A percentile compares a stretch with the other conserved stretches of the same genome.
Conservation (phyloP, 1,140 invertebrate genomes). For the Trachelipus rathkii region DNA sequence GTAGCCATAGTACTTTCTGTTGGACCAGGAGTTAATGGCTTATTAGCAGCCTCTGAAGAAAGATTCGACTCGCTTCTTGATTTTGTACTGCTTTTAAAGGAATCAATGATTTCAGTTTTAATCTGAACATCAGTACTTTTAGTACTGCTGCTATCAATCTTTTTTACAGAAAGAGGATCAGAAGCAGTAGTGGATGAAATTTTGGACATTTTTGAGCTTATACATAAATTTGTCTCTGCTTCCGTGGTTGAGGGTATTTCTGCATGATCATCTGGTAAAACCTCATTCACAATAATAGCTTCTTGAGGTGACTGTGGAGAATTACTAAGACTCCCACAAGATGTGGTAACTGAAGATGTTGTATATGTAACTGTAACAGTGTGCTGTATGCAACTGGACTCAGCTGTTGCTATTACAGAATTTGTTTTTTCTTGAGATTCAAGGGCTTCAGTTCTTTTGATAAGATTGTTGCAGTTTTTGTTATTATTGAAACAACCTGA, state of each 20-base stretch:
- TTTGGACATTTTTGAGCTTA: neutral
- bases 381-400: conserved; percentile 33
- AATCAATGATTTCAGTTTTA: conserved; percentile 25
- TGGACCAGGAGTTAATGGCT: conserved; percentile 41
- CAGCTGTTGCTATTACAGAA: conserved; percentile 29
- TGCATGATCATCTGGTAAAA: conserved; percentile 8
- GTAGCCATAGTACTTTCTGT: conserved; percentile 48
- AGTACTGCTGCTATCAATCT: conserved; percentile 24
- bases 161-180: conserved; percentile 21
- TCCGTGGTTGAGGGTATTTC: conserved; percentile 16
- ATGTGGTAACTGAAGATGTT: conserved; percentile 30
- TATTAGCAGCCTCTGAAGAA: conserved; percentile 29
- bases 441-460: conserved; percentile 20
- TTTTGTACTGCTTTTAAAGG: conserved; percentile 23
- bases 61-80: conserved; percentile 29
- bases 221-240: conserved; percentile 26
- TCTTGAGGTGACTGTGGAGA: conserved; percentile 26
- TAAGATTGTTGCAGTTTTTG: neutral
- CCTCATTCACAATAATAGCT: conserved; percentile 25
- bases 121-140: conserved; percentile 22
- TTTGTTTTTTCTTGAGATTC: conserved; percentile 1
- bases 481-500: conserved; percentile 11
- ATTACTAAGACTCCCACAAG: conserved; percentile 30
- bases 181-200: neutral
- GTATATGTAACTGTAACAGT: conserved; percentile 38